Conservation (phyloP, 2,888 invertebrate species). For the Drosophila buzzatii region DNA sequence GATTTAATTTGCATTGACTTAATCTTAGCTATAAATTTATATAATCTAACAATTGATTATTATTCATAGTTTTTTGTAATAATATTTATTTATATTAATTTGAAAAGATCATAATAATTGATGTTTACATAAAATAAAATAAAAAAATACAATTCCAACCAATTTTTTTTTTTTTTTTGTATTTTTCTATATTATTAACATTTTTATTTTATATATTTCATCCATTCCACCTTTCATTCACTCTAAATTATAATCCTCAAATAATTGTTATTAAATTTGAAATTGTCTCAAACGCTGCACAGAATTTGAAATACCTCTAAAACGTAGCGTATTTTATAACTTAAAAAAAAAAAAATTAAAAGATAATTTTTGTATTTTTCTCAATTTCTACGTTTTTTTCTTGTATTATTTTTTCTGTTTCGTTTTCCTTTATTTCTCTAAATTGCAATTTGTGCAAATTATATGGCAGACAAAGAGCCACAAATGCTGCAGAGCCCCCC, state of each 20-base stretch:
- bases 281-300: neutral
- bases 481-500: constrained; percentile 53
- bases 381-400: constrained; percentile 37
- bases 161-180: no score
- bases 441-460: constrained; percentile 81
- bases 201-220: no score
- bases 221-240: neutral
- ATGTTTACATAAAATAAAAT: no score
- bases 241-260: neutral
- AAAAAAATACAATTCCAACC: no score
- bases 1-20: neutral
- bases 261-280: neutral
- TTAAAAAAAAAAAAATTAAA: constrained; percentile 15
- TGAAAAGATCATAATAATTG: neutral
- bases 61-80: neutral
- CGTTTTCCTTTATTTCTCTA: constrained; percentile 75
- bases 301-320: neutral
- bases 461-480: constrained; percentile 73
- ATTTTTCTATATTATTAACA: no score
- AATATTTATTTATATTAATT: no score
- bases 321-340: constrained; percentile 14
- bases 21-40: neutral
- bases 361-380: constrained; percentile 57
- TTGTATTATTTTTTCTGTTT: constrained; percentile 37
- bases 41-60: no score